Evolutionary conservation across 1,140 invertebrate genomes (phyloP).

Genomic region (Palaemon carinicauda): DNA sequence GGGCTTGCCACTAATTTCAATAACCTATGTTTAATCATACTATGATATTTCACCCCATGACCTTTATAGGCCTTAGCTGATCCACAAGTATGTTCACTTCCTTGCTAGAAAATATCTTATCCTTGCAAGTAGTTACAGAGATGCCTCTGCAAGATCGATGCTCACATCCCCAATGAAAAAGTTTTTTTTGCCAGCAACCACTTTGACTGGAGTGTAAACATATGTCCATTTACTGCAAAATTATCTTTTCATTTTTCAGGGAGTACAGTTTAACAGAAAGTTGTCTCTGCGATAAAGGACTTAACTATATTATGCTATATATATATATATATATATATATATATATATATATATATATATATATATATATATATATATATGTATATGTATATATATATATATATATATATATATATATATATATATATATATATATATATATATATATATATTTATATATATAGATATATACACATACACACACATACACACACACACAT

Average conservation of each 20-base stretch:
- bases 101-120: too few species aligned
- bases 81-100: too few species aligned
- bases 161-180: too few species aligned
- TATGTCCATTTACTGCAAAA: neutral
- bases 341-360: neutral
- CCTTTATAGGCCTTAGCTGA: too few species aligned
- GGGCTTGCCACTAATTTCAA: too few species aligned
- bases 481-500: neutral
- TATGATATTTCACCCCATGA: too few species aligned
- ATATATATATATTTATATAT: neutral
- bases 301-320: neutral
- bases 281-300: too few species aligned
- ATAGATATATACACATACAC: neutral
- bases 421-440: neutral
- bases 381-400: neutral
- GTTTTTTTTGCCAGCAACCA: neutral
- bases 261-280: too few species aligned
- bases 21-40: too few species aligned
- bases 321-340: neutral
- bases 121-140: too few species aligned
- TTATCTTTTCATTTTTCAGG: too few species aligned
- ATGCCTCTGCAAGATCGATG: too few species aligned
- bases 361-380: neutral
- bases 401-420: neutral
- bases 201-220: neutral